Evolutionary conservation across 2,113 vertebrate species (phyloP), one percentile per base, ranked within the genome.

Genomic region (Cephalophus harveyi): DNA sequence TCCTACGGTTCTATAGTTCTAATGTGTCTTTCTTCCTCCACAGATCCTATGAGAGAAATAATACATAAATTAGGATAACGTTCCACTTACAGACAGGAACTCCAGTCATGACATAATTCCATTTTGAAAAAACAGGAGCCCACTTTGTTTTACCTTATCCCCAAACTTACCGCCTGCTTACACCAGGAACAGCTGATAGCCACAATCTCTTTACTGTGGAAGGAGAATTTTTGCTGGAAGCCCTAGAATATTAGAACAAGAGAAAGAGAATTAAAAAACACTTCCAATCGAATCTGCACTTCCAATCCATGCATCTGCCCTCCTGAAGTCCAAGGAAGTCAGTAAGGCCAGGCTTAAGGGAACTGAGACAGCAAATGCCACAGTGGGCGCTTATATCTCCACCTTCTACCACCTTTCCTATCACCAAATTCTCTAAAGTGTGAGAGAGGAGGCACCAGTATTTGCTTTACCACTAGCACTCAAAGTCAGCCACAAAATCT

Each of bases 101-200:
- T 57, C 54, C 27, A 54, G 43, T 28, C 5, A 13, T 21, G 30
- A 78, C 28, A 3, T 19, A 8, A 5, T 4, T 25, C 17, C 27
- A 11, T 19, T 7, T 13, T 21, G 40, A 46, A 7, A 43, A 86
- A 94, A 52, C 0, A 2, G 3, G 40, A 94, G 46, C 86, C 76
- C 76, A 3, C 12, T 2, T n/a, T 13, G 25, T 28, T 54, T 92
- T 76, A 36, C 0, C 9, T 23, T 50, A 28, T 30, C 46, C 9
- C 3, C 3, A 11, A 60, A 98, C 99, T 99, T 98, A 99, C 99
- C 64, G 99, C 99, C 98, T 99, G 99, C 98, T 99, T 99, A 98
- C 99, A 99, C 99, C 99, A 99, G 48, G 99, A 99, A 92, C 99
- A 99, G 96, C 99, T 99, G 99, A 99, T 99, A 89, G 99, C 99